A percentile compares a stretch with the other conserved stretches of the same genome.
phyloP scores from a whole-genome alignment of 2,113 vertebrate species.

The Entosphenus tridentatus region DNA sequence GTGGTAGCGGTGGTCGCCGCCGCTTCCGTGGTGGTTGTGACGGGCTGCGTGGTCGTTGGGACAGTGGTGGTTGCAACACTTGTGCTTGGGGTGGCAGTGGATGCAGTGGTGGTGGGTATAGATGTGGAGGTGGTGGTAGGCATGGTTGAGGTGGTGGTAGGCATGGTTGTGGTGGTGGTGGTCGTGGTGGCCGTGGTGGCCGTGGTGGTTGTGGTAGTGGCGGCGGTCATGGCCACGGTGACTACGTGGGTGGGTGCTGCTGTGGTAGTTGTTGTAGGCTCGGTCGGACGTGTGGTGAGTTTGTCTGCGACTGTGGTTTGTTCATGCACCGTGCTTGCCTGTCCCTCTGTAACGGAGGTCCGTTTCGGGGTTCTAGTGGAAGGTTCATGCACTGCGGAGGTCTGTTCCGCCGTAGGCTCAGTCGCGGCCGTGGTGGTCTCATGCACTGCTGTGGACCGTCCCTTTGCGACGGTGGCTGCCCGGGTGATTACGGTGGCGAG shows the following conservation, averaged over 20 bases:
- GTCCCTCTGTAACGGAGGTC: not conserved
- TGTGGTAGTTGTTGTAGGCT: not conserved
- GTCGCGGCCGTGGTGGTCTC: not conserved
- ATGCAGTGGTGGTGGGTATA: not conserved
- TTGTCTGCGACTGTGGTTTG: not conserved
- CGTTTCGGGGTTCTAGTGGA: not conserved
- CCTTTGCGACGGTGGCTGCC: not conserved
- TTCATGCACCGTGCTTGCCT: not conserved
- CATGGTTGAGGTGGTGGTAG: not conserved
- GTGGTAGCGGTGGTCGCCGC: not conserved
- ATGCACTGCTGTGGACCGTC: not conserved
- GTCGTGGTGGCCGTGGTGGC: not conserved
- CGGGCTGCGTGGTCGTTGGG: not conserved
- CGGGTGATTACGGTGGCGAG: not conserved
- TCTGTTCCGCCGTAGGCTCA: not conserved
- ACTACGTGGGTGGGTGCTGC: not conserved
- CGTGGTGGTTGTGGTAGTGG: not conserved
- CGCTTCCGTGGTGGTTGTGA: not conserved
- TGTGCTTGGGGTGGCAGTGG: conserved; percentile 2
- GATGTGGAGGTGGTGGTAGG: not conserved
- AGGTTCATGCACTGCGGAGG: not conserved
- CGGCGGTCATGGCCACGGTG: not conserved
- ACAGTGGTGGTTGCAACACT: not conserved
- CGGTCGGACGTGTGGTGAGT: not conserved
- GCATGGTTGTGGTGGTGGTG: not conserved